Evolutionary conservation across 2,888 invertebrate species (phyloP).

Genomic region (Chromoteleia sp.): DNA sequence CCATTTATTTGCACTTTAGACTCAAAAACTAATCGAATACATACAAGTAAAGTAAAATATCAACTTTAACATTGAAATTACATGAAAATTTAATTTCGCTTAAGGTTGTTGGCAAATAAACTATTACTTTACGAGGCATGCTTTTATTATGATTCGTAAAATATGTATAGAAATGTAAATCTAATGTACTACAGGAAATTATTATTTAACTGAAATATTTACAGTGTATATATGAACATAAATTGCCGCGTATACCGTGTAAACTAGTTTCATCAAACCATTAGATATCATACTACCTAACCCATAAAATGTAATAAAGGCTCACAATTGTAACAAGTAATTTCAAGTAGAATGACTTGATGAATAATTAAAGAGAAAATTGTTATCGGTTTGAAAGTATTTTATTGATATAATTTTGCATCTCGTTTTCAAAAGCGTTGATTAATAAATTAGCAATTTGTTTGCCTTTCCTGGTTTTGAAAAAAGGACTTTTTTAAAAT

Average conservation of each 20-base stretch:
- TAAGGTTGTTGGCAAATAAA: slow-evolving; percentile 39
- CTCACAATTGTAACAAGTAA: slow-evolving; percentile 48
- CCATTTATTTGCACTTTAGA: too few relatives aligned
- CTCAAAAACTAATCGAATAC: too few relatives aligned
- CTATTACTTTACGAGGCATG: slow-evolving; percentile 25
- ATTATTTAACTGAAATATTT: slow-evolving; percentile 60
- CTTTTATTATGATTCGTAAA: slow-evolving; percentile 45
- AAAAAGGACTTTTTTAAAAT: too few relatives aligned
- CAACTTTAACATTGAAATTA: slow-evolving; percentile 17
- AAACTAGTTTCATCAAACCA: slow-evolving; percentile 63
- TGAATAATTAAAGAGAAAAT: slow-evolving; percentile 21
- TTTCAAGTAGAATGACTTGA: slow-evolving; percentile 30
- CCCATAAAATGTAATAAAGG: slow-evolving; percentile 56
- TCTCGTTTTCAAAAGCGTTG: too few relatives aligned
- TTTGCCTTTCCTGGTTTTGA: too few relatives aligned
- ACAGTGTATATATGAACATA: slow-evolving; percentile 44
- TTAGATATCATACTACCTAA: slow-evolving; percentile 38
- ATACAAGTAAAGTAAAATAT: background rate
- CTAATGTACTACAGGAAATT: slow-evolving; percentile 46
- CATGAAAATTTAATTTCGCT: slow-evolving; percentile 10
- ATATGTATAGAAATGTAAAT: slow-evolving; percentile 50
- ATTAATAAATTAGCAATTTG: too few relatives aligned
- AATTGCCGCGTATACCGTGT: slow-evolving; percentile 36
- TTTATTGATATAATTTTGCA: slow-evolving; percentile 11
- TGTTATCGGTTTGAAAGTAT: background rate